Evolutionary conservation across 1,140 invertebrate genomes (phyloP).

Genomic region (Halesus radiatus): DNA sequence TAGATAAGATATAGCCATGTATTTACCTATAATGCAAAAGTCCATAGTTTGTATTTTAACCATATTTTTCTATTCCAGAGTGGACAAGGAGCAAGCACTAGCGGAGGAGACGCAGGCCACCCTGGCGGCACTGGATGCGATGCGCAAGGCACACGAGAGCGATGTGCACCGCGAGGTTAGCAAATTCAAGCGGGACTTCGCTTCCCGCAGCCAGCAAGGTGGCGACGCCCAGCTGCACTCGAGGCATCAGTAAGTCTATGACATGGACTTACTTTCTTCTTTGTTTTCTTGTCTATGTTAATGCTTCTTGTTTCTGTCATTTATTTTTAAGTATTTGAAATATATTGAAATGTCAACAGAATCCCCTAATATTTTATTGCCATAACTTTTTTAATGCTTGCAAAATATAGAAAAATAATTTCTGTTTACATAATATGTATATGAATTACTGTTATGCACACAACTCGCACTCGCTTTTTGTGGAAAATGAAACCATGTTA

Average conservation of each 20-base stretch:
- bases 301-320: neutral
- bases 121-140: conserved; percentile 87
- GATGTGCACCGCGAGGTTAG: conserved; percentile 90
- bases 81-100: conserved; percentile 90
- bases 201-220: conserved; percentile 72
- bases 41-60: no score
- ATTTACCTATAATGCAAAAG: no score
- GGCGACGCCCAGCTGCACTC: conserved; percentile 60
- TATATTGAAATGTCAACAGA: no score
- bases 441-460: no score
- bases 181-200: conserved; percentile 88
- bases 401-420: no score
- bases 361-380: no score
- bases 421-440: no score
- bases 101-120: conserved; percentile 91
- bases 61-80: conserved; percentile 58
- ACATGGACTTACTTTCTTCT: neutral
- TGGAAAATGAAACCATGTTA: no score
- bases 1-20: no score
- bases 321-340: neutral
- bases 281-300: neutral
- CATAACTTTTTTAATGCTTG: no score
- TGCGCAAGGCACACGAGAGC: conserved; percentile 93
- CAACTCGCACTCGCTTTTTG: no score
- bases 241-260: conserved; percentile 52